Evolutionary conservation across 2,888 invertebrate genomes (phyloP), one percentile per base, ranked within the genome.

Genomic region (Muschampia plurimacula): DNA sequence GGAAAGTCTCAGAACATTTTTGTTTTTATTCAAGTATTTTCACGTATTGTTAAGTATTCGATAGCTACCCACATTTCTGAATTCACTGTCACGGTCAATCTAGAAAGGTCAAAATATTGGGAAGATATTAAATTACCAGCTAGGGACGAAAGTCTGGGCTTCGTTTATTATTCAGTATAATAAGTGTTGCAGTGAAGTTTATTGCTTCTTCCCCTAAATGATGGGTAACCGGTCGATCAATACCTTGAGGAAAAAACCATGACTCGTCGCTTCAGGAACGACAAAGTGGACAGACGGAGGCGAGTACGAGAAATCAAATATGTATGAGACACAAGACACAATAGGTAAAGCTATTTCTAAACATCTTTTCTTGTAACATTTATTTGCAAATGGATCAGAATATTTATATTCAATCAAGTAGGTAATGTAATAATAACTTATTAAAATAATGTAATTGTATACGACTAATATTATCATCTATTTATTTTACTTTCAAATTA

Each of bases 131-230:
- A 63, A 69, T 63, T 63, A 69, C 63, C 39, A 77, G 74, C 71
- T 74, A 75, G 64, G 57, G 70, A 74, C 74, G 73, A 67, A 77
- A 74, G 70, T 77, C 76, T 72, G 67, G 66, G 74, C 74, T 83
- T 86, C 77, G 82, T 89, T 79, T 86, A 88, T 89, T 87, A 89
- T 89, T 89, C 84, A 89, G 84, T 86, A 79, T 84, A 87, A 86
- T 83, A 84, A 85, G 84, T 85, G 82, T 82, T 83, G 83, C 82
- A 86, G 83, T 85, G 83, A 84, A 86, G 86, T 86, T 85, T 90
- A 87, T 86, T 84, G 82, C 83, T 80, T 62, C 83, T 83, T 83
- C 84, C 89, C 89, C 85, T 87, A 86, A 87, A 88, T 86, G 80
- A 87, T 86, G 81, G 81, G 80, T 80, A 81, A 77, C 79, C 74